phyloP scores from a whole-genome alignment of 1,140 invertebrate genomes.

The Littorina saxatilis region DNA sequence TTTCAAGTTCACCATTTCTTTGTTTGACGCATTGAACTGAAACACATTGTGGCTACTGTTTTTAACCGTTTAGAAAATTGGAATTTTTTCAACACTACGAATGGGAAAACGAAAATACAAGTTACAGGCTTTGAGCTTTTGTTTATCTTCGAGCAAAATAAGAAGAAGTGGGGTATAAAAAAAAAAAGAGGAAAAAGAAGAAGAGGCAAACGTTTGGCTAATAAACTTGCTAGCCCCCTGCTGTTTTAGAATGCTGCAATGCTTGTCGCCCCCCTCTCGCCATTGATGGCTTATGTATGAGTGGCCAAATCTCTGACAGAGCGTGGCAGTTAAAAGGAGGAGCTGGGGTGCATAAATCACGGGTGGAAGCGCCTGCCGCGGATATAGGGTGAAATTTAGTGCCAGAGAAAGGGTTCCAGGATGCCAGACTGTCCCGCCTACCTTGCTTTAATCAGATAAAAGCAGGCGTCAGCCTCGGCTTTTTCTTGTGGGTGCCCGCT shows the following conservation, averaged over 20 bases:
- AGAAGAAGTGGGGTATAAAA: background rate
- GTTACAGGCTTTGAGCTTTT: no score
- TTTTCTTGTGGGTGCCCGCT: background rate
- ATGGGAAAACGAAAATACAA: no score
- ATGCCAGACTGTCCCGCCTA: slow-evolving; percentile 36
- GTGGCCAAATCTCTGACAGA: slow-evolving; percentile 16
- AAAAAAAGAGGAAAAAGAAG: background rate
- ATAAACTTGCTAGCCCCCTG: background rate
- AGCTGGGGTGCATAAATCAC: slow-evolving; percentile 24
- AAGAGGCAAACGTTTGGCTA: background rate
- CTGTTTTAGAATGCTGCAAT: background rate
- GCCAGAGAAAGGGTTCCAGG: slow-evolving; percentile 37
- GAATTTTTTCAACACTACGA: no score
- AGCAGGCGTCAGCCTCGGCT: slow-evolving; percentile 26
- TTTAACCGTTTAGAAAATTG: no score
- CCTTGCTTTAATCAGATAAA: slow-evolving; percentile 40
- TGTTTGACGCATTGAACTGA: no score
- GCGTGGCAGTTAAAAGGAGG: background rate
- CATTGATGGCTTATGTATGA: slow-evolving; percentile 24
- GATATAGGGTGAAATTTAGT: slow-evolving; percentile 38
- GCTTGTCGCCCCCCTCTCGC: background rate
- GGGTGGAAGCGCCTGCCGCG: slow-evolving; percentile 13
- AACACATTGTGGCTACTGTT: no score
- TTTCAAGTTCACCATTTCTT: no score
- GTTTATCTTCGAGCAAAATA: background rate